Conservation (phyloP, 2,797 vertebrate species). For the Argya squamiceps region DNA sequence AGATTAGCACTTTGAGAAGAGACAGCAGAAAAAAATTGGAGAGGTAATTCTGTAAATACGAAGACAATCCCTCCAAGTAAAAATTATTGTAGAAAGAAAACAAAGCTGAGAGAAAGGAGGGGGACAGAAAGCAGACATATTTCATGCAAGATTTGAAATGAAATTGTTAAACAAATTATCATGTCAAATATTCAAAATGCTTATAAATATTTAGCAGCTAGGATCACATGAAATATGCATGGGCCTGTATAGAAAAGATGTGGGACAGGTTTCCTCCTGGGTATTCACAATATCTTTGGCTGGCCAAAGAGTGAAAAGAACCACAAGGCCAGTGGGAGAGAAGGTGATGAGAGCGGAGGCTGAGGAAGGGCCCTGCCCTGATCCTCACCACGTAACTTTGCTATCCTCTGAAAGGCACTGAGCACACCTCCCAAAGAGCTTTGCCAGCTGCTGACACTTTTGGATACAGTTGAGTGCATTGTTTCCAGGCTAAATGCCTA, state of each 20-base stretch:
- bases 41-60: not conserved
- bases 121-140: not conserved
- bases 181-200: not conserved
- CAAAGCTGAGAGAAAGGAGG: not conserved
- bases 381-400: not conserved
- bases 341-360: not conserved
- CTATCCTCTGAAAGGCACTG: not conserved
- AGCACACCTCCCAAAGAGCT: not conserved
- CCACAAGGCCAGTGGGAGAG: not conserved
- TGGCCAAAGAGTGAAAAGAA: not conserved
- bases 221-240: not conserved
- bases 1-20: not conserved
- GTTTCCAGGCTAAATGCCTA: not conserved
- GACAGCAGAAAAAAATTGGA: not conserved
- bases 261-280: not conserved
- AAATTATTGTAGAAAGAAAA: not conserved
- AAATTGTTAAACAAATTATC: not conserved
- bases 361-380: not conserved
- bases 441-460: not conserved
- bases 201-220: constrained; percentile 55
- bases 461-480: not conserved
- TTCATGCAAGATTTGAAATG: not conserved
- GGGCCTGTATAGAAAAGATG: not conserved
- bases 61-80: not conserved
- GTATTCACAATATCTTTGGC: not conserved